A percentile compares a stretch with the other conserved stretches of the same genome.
Conservation (phyloP, 2,888 invertebrate genomes). For the Drosophila testacea region DNA sequence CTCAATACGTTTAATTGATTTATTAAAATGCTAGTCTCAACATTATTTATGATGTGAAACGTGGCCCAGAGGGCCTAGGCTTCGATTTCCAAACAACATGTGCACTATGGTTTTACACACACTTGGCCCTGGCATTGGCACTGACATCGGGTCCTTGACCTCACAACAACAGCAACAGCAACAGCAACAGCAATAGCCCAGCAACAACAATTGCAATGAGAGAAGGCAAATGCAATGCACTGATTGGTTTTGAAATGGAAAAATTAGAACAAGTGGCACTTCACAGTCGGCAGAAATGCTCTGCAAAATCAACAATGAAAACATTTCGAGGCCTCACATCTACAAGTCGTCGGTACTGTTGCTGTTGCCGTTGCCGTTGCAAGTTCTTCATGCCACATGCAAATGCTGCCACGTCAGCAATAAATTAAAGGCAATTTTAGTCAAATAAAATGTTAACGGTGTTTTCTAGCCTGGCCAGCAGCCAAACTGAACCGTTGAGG, state of each 20-base stretch:
- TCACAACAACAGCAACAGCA: slow-evolving; percentile 7
- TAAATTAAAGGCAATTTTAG: slow-evolving; percentile 81
- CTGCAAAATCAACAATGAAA: slow-evolving; percentile 77
- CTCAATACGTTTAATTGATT: slow-evolving; percentile 70
- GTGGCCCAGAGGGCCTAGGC: slow-evolving; percentile 24
- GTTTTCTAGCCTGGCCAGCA: slow-evolving; percentile 35
- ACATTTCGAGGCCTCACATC: slow-evolving; percentile 56
- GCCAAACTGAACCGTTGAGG: slow-evolving; percentile 13
- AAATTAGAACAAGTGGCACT: slow-evolving; percentile 80
- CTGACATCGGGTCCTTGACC: slow-evolving; percentile 32
- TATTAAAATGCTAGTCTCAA: slow-evolving; percentile 64
- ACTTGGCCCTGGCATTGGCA: slow-evolving; percentile 28
- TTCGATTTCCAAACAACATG: slow-evolving; percentile 39
- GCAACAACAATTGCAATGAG: background rate
- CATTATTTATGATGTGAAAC: slow-evolving; percentile 74
- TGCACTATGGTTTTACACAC: slow-evolving; percentile 15
- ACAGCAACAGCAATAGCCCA: slow-evolving; percentile 4
- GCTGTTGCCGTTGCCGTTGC: background rate
- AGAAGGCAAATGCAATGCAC: slow-evolving; percentile 24
- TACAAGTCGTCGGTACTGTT: slow-evolving; percentile 3
- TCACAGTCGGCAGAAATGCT: slow-evolving; percentile 45
- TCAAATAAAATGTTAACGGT: slow-evolving; percentile 81
- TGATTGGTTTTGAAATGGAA: slow-evolving; percentile 78
- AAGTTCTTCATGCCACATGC: slow-evolving; percentile 49
- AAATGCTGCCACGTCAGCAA: slow-evolving; percentile 73